Percentiles rank a stretch among this genome's conserved stretches.
These are phyloP conservation scores for Schlechtendalia chinensis DNA, from an alignment of 1,140 invertebrate genomes.

Conservation along the genomic window DNA sequence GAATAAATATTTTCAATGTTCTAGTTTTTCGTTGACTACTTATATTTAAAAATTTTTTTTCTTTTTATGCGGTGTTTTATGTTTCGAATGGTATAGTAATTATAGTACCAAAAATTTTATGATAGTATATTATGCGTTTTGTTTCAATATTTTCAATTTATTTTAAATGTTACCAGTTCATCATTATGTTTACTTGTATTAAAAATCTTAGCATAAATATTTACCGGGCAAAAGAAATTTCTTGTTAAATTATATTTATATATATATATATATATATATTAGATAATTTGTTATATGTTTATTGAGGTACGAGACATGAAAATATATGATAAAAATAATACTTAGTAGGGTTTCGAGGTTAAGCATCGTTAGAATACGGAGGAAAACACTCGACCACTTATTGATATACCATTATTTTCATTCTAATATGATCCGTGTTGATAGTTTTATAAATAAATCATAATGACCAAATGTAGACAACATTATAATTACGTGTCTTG, in stretches of 20 bases:
- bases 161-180: background rate
- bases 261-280: too few relatives aligned
- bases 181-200: background rate
- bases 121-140: too few relatives aligned
- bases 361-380: constrained; percentile 14
- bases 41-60: background rate
- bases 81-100: too few relatives aligned
- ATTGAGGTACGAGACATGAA: too few relatives aligned
- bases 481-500: too few relatives aligned
- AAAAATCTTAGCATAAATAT: too few relatives aligned
- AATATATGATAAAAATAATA: too few relatives aligned
- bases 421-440: background rate
- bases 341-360: background rate
- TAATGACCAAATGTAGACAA: background rate
- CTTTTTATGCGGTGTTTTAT: too few relatives aligned
- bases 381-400: background rate
- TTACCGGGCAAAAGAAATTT: too few relatives aligned
- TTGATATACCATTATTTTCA: constrained; percentile 29
- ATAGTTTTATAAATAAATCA: background rate
- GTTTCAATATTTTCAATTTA: background rate
- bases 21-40: background rate
- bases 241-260: too few relatives aligned
- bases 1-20: background rate
- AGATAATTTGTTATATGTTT: too few relatives aligned
- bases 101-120: too few relatives aligned